Evolutionary conservation across 2,113 vertebrate species (phyloP).

Genomic region (Hemichromis elongatus): DNA sequence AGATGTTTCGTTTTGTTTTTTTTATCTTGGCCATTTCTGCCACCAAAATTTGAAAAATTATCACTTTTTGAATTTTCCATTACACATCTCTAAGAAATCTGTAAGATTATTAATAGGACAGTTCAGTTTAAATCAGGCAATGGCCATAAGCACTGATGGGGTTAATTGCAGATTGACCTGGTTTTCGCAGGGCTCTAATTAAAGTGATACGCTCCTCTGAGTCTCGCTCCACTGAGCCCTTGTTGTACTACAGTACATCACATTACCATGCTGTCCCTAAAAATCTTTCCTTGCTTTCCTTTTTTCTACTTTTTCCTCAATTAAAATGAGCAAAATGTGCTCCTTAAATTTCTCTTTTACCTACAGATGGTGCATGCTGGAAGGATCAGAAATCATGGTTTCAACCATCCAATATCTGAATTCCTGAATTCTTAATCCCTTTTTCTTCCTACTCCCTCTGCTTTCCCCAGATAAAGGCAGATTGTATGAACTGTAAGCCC

Average conservation of each 20-base stretch:
- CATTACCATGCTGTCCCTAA: neutral
- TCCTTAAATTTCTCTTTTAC: neutral
- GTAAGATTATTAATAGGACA: neutral
- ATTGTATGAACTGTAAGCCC: constrained; percentile 27
- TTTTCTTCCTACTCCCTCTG: constrained; percentile 1
- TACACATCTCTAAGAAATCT: neutral
- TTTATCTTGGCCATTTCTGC: neutral
- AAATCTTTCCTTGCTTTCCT: neutral
- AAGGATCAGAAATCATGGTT: constrained; percentile 20
- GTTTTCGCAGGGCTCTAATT: constrained; percentile 40
- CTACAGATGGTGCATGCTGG: constrained; percentile 22
- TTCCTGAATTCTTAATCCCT: constrained; percentile 35
- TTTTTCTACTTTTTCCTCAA: neutral
- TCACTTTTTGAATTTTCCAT: neutral
- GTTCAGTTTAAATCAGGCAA: constrained; percentile 11
- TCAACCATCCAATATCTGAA: constrained; percentile 21
- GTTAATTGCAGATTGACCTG: constrained; percentile 62
- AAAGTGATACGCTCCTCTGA: constrained; percentile 32
- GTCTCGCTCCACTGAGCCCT: constrained; percentile 20
- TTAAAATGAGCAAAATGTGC: neutral
- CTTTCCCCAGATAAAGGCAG: constrained; percentile 42
- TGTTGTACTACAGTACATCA: neutral
- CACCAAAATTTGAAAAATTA: neutral
- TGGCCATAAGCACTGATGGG: constrained; percentile 14
- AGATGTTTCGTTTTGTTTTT: neutral